Evolutionary conservation across 2,888 invertebrate species (phyloP), one percentile per base, ranked within the genome.

Genomic region (Pollenia griseotomentosa): DNA sequence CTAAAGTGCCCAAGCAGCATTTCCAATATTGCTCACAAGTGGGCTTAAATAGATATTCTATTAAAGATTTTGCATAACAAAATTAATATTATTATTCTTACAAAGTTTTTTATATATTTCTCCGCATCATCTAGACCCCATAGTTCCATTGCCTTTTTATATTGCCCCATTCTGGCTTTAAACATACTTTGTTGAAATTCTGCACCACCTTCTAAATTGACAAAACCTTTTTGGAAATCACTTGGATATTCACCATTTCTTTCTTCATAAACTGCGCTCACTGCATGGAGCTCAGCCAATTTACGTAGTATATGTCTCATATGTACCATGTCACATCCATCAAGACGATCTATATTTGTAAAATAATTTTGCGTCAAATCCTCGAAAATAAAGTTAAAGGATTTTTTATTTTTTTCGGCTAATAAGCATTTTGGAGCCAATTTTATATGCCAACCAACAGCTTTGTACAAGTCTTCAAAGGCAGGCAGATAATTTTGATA

Each of bases 251-350:
- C 88, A 0, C 91, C 92, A 80, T 92, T 88, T 7, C 88, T 86
- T 6, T 91, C 91, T 4, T 89, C 89, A 77, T 91, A 91, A 6
- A 92, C 91, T 0, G 90, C 90, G 16, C 91, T 90, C 0, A 91
- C 92, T 3, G 93, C 93, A 90, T 93, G 93, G 40, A 91, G 90
- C 71, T 93, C 90, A 1, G 93, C 93, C 55, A 93, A 70, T 11
- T 91, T 90, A 8, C 83, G 86, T 5, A 93, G 57, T 1, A 89
- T 86, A 4, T 88, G 63, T 12, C 89, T 87, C 88, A 92, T 91
- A 12, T 93, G 92, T 0, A 55, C 74, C 88, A 91, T 88, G 74
- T 92, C 90, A 9, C 92, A 87, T 0, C 93, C 93, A 3, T 89
- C 88, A 0, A 89, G 86, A 0, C 93, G 92, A 82, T 92, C 90